These are phyloP conservation scores for Eira barbara DNA, from an alignment of 2,113 vertebrate genomes.

Conservation along the genomic window DNA sequence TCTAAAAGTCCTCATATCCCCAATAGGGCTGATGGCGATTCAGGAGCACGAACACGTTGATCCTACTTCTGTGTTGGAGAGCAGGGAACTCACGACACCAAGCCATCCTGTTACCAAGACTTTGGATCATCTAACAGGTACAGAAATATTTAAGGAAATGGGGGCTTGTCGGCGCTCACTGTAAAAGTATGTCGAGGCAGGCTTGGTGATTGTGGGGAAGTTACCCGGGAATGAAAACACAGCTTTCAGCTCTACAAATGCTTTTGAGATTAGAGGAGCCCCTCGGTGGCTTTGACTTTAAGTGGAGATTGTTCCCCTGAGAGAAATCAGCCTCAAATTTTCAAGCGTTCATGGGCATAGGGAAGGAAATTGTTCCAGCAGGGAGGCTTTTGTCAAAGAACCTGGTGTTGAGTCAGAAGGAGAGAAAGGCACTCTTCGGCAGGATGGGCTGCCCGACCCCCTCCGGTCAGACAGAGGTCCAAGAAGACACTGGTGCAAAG, in stretches of 20 bases:
- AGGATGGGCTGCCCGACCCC: too few species aligned
- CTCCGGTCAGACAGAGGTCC: background rate
- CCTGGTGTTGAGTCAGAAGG: background rate
- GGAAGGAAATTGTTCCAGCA: slow-evolving; percentile 5
- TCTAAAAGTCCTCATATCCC: background rate
- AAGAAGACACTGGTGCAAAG: rapidly evolving
- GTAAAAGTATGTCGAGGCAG: background rate
- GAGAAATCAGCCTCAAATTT: slow-evolving; percentile 50
- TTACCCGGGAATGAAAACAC: background rate
- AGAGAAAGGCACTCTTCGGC: background rate
- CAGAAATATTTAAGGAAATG: too few species aligned
- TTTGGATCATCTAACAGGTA: background rate
- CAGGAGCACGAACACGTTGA: rapidly evolving
- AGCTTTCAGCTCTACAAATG: slow-evolving; percentile 17
- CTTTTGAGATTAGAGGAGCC: slow-evolving; percentile 59
- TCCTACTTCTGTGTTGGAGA: background rate
- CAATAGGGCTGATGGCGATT: background rate
- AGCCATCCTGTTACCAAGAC: background rate
- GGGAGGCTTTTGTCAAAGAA: background rate
- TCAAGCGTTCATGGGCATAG: background rate
- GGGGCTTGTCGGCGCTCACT: background rate
- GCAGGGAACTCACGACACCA: background rate
- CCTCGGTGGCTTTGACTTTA: slow-evolving; percentile 48
- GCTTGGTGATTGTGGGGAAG: background rate
- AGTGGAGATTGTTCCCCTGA: slow-evolving; percentile 53